phyloP scores from a whole-genome alignment of 2,797 vertebrate species.

The Pithecia hirsuta region DNA sequence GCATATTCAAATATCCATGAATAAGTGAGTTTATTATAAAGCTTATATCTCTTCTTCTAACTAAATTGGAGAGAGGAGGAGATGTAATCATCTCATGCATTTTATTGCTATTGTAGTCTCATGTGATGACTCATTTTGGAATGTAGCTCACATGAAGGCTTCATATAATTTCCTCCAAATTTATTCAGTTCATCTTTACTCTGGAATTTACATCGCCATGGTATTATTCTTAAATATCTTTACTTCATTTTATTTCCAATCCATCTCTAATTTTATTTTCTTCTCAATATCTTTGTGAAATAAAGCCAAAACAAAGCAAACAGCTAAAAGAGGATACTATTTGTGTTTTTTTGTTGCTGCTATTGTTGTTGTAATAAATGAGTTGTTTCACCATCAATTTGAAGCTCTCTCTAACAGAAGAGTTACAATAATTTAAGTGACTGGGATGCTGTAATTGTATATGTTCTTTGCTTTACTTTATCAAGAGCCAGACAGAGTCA shows the following conservation, averaged over 20 bases:
- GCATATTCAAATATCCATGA: neutral
- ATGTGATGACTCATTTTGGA: slow-evolving; percentile 63
- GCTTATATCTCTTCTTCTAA: neutral
- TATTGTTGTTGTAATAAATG: neutral
- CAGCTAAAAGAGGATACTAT: neutral
- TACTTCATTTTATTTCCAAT: slow-evolving; percentile 42
- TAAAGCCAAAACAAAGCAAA: slow-evolving; percentile 39
- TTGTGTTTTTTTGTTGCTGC: neutral
- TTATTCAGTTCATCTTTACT: slow-evolving; percentile 70
- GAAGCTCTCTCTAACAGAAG: neutral
- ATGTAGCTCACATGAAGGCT: slow-evolving; percentile 65
- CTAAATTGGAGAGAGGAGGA: neutral
- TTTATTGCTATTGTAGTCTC: slow-evolving; percentile 60
- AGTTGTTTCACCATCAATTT: neutral
- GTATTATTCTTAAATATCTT: slow-evolving; percentile 51
- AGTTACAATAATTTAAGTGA: neutral
- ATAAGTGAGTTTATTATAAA: slow-evolving; percentile 27
- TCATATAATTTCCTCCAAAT: slow-evolving; percentile 70
- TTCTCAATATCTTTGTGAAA: slow-evolving; percentile 35
- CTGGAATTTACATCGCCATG: slow-evolving; percentile 56
- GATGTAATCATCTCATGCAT: neutral
- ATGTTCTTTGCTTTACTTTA: neutral
- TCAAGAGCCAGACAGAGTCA: neutral
- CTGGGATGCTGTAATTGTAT: neutral
- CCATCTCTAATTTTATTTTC: slow-evolving; percentile 45